phyloP scores from a whole-genome alignment of 1,140 invertebrate species.

The Medauroidea extradentata region DNA sequence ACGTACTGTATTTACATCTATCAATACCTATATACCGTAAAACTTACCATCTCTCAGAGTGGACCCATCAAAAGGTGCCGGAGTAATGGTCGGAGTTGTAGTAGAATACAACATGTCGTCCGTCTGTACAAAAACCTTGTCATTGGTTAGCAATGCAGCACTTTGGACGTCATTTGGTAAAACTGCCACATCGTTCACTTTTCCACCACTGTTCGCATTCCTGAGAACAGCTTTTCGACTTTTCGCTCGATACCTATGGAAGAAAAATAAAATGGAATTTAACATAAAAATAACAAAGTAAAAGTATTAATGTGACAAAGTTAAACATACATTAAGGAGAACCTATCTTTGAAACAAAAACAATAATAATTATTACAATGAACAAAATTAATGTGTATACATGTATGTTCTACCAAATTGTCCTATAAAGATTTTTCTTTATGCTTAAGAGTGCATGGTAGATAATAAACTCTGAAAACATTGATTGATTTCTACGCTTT shows the following conservation, averaged over 20 bases:
- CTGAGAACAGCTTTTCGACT: conserved; percentile 44
- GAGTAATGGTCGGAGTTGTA: conserved; percentile 19
- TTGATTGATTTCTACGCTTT: too few species aligned
- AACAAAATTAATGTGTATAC: too few species aligned
- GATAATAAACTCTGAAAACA: too few species aligned
- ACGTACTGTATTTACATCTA: too few species aligned
- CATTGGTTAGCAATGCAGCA: conserved; percentile 11
- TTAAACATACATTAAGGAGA: neutral
- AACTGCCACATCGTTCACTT: conserved; percentile 3
- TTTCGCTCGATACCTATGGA: conserved; percentile 50
- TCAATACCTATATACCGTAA: too few species aligned
- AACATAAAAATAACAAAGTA: neutral
- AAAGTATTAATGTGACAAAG: neutral
- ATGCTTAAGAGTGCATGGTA: too few species aligned
- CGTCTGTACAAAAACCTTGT: conserved; percentile 18
- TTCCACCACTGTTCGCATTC: neutral
- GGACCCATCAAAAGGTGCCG: conserved; percentile 14
- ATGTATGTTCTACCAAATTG: too few species aligned
- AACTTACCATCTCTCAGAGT: conserved; percentile 13
- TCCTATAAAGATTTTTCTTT: too few species aligned
- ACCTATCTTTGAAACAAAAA: too few species aligned
- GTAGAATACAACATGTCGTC: conserved; percentile 20
- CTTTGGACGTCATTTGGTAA: neutral
- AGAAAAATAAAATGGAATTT: conserved; percentile 13
- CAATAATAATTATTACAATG: too few species aligned